A percentile compares a stretch with the other conserved stretches of the same genome.
Conservation (phyloP, 1,140 invertebrate genomes). For the Heterodera schachtii region DNA sequence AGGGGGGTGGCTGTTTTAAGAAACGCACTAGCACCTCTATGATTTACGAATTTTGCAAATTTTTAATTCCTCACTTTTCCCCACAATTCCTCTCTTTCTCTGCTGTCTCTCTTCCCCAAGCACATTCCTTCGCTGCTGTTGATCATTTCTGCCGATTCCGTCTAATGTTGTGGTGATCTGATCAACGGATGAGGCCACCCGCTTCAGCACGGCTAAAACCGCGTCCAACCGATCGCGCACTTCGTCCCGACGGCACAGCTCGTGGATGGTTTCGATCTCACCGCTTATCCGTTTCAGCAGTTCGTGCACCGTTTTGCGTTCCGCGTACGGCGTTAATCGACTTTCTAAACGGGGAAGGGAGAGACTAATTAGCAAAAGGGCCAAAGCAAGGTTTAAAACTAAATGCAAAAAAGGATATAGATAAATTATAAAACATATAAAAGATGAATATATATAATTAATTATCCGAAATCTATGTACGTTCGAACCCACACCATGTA, state of each 20-base stretch:
- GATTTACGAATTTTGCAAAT: too few relatives aligned
- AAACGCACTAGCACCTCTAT: too few relatives aligned
- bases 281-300: constrained; percentile 52
- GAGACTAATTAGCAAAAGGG: not conserved
- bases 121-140: not conserved
- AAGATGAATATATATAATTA: too few relatives aligned
- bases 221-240: constrained; percentile 49
- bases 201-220: constrained; percentile 41
- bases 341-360: not conserved
- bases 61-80: too few relatives aligned
- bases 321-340: constrained; percentile 37
- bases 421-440: too few relatives aligned
- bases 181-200: constrained; percentile 22
- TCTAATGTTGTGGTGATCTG: constrained; percentile 18
- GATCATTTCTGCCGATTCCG: not conserved
- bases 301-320: constrained; percentile 49
- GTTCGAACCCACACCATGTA: too few relatives aligned
- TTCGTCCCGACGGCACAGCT: constrained; percentile 47
- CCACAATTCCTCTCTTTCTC: not conserved
- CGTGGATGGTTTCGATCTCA: constrained; percentile 59
- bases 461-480: too few relatives aligned
- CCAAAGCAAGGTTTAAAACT: too few relatives aligned
- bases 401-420: too few relatives aligned
- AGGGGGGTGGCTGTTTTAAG: too few relatives aligned
- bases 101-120: not conserved